Base-by-base conservation (phyloP, 2,888 invertebrate species). In the Xestia xanthographa region DNA sequence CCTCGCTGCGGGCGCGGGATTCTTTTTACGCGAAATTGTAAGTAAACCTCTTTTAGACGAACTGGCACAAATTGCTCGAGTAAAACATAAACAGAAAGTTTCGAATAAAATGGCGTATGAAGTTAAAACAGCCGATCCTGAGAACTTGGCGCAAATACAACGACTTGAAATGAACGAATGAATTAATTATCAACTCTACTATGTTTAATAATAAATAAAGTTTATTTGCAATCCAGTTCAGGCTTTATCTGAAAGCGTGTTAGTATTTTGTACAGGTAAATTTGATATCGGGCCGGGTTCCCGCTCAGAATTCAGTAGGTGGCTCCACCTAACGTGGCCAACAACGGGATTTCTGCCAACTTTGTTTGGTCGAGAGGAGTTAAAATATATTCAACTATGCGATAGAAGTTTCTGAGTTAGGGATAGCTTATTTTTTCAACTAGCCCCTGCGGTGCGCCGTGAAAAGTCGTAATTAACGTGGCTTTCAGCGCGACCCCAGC, bases 401-500 rank as follows among this genome's bases (percentile, higher is more conserved):
- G 75, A 80, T 85, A 82, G 85, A 85, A 85, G 80, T 89, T 83
- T 78, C 66, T 65, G 80, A 75, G 78, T 86, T 88, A 86, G 77
- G 83, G 82, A 87, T 88, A 88, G 91, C 92, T 93, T 92, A 91
- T 93, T 94, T 91, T 93, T 93, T 89, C 87, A 92, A 91, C 91
- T 90, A 89, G 84, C 67, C 81, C 70, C 77, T 82, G 84, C 80
- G 80, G 87, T 86, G 88, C 86, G 87, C 89, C 83, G 88, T 91
- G 90, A 91, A 92, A 93, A 92, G 90, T 92, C 89, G 91, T 94
- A 95, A 95, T 95, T 94, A 94, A 93, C 92, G 92, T 92, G 92
- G 92, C 92, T 92, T 93, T 93, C 92, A 92, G 86, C 86, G 87
- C 91, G 89, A 86, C 86, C 84, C 78, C 83, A 73, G 87, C 89